Conservation (phyloP, 2,888 invertebrate species). For the Melipona beecheii region DNA sequence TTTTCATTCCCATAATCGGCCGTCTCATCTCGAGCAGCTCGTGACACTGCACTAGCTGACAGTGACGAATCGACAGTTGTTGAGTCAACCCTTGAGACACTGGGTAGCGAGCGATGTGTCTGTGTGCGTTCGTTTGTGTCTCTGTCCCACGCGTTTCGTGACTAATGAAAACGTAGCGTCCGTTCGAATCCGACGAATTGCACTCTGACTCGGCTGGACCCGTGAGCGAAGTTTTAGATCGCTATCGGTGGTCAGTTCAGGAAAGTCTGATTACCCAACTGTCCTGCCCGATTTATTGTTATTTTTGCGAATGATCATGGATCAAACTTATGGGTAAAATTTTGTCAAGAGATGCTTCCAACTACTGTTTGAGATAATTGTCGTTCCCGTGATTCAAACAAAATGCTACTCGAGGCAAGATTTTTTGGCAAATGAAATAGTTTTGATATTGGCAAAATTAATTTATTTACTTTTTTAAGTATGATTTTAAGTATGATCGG, state of each 20-base stretch:
- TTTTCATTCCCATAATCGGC: conserved; percentile 83
- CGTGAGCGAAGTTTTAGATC: conserved; percentile 44
- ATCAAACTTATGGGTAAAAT: too few relatives aligned
- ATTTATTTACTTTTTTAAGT: too few relatives aligned
- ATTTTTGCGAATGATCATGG: not conserved
- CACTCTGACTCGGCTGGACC: conserved; percentile 1
- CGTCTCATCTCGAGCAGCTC: conserved; percentile 81
- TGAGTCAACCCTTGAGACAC: conserved; percentile 81
- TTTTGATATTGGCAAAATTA: too few relatives aligned
- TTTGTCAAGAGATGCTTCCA: too few relatives aligned
- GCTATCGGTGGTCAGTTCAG: not conserved
- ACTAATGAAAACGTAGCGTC: conserved; percentile 68
- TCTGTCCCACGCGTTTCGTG: conserved; percentile 64
- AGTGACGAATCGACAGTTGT: conserved; percentile 84
- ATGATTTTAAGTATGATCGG: too few relatives aligned
- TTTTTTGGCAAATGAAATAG: too few relatives aligned
- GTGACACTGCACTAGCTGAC: conserved; percentile 82
- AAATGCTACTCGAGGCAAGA: too few relatives aligned
- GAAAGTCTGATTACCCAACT: not conserved
- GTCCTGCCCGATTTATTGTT: not conserved
- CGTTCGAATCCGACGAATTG: conserved; percentile 46
- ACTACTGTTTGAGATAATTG: too few relatives aligned
- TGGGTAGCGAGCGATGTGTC: conserved; percentile 15
- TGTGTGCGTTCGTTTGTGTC: conserved; percentile 5
- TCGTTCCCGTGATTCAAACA: too few relatives aligned